Conservation (phyloP, 2,113 vertebrate genomes). For the Candoia aspera region DNA sequence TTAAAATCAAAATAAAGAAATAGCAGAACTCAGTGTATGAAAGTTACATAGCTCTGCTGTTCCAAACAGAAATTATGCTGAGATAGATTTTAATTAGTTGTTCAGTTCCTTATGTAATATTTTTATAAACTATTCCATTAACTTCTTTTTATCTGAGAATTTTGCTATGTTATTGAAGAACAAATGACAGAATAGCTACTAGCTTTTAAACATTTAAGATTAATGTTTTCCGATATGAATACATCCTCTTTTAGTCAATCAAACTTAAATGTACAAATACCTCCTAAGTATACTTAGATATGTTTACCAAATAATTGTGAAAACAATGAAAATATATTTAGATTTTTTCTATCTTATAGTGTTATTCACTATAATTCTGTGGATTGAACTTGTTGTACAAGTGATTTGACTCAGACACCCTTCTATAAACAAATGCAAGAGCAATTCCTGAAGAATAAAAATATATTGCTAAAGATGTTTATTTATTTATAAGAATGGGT, state of each 20-base stretch:
- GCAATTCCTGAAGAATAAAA: not conserved
- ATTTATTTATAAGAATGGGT: not conserved
- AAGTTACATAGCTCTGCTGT: not conserved
- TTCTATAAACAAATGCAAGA: not conserved
- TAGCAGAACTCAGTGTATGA: not conserved
- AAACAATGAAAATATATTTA: not conserved
- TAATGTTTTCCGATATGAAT: not conserved
- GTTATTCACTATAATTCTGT: not conserved
- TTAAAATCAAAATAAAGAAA: constrained; percentile 9
- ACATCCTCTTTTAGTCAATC: not conserved
- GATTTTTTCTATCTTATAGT: not conserved
- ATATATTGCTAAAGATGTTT: not conserved
- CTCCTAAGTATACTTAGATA: not conserved
- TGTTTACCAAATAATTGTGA: not conserved
- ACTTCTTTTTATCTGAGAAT: not conserved
- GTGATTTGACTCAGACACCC: not conserved
- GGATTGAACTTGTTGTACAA: not conserved
- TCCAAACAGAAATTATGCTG: not conserved
- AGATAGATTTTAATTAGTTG: not conserved
- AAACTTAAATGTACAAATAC: not conserved
- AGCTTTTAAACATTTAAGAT: not conserved
- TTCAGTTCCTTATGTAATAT: not conserved
- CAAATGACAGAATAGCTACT: not conserved
- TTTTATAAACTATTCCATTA: not conserved
- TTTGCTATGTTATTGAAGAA: not conserved